These are phyloP conservation scores for Urocitellus parryii DNA, from an alignment of 2,113 vertebrate genomes.

Conservation along the genomic window DNA sequence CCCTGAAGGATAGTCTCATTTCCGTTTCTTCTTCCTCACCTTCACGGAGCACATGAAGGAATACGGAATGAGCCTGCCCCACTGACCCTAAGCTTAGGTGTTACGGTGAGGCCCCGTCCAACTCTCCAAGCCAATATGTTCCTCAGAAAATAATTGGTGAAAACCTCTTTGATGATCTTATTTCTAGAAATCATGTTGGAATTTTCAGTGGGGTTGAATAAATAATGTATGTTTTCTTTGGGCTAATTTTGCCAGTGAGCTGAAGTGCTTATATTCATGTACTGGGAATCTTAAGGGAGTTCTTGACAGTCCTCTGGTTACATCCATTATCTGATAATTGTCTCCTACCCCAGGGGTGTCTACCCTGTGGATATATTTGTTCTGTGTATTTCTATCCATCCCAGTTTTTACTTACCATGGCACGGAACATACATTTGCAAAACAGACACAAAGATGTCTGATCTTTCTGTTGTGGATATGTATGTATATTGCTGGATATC, in stretches of 20 bases:
- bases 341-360: no score
- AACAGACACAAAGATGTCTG: not conserved
- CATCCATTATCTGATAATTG: not conserved
- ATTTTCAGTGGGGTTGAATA: not conserved
- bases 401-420: not conserved
- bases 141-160: not conserved
- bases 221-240: not conserved
- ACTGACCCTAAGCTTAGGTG: not conserved
- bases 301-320: not conserved
- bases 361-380: not conserved
- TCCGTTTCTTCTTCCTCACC: not conserved
- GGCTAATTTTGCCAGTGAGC: not conserved
- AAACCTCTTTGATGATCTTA: not conserved
- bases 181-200: constrained; percentile 15
- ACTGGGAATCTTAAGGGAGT: not conserved
- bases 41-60: not conserved
- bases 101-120: not conserved
- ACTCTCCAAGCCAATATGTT: not conserved
- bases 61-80: not conserved
- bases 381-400: not conserved
- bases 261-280: not conserved
- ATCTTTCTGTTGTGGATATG: not conserved
- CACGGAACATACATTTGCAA: not conserved
- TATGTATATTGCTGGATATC: not conserved
- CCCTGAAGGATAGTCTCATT: not conserved